Evolutionary conservation across 2,797 vertebrate genomes (phyloP).

Genomic region (Lithobates sylvaticus): DNA sequence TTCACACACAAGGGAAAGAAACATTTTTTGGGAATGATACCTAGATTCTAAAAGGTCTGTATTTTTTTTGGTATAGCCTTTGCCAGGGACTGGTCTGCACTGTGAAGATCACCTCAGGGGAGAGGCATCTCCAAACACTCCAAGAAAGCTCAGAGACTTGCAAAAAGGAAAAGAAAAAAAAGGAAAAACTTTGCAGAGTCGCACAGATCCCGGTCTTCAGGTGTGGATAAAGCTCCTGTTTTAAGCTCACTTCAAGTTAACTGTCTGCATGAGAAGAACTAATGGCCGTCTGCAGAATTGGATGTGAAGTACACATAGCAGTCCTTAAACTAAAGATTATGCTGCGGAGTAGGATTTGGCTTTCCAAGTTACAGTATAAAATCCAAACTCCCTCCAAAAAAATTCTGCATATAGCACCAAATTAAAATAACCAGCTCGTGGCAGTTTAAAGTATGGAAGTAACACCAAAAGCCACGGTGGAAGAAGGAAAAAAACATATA

Average conservation of each 20-base stretch:
- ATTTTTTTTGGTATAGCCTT: conserved; percentile 6
- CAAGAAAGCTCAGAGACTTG: not conserved
- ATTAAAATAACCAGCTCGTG: no score
- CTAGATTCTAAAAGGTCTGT: not conserved
- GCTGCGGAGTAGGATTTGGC: no score
- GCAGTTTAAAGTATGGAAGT: no score
- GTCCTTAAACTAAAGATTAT: no score
- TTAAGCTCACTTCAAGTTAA: not conserved
- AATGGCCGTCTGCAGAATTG: not conserved
- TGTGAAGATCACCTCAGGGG: not conserved
- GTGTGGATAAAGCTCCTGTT: not conserved
- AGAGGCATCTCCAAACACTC: conserved; percentile 6
- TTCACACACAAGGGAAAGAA: conserved; percentile 10
- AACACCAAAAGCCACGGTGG: not conserved
- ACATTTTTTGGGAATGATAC: not conserved
- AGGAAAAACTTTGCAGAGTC: not conserved
- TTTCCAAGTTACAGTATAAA: not conserved
- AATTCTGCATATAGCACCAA: not conserved
- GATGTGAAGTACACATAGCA: not conserved
- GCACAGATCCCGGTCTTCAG: not conserved
- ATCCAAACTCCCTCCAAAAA: not conserved
- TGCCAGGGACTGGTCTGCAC: not conserved
- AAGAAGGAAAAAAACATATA: not conserved
- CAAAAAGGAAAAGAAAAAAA: not conserved
- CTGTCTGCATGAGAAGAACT: not conserved